Evolutionary conservation across 2,888 invertebrate species (phyloP).

Genomic region (Hecatera dysodea): DNA sequence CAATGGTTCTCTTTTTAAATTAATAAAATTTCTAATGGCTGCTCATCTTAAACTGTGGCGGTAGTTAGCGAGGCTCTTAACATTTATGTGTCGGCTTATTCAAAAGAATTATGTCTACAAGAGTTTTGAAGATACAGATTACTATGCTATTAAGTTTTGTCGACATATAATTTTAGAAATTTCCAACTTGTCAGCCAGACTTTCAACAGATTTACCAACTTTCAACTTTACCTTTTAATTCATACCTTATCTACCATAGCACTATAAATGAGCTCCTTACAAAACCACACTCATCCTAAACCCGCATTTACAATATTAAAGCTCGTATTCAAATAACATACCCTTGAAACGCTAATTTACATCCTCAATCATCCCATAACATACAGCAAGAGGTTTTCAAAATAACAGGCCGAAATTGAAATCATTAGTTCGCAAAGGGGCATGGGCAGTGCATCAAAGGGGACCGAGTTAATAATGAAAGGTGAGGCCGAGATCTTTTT

Average conservation of each 20-base stretch:
- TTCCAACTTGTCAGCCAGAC: not conserved
- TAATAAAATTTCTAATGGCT: constrained; percentile 82
- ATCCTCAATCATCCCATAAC: constrained; percentile 70
- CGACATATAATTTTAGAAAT: not conserved
- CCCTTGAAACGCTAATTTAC: constrained; percentile 67
- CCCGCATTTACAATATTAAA: constrained; percentile 55
- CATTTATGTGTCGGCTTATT: constrained; percentile 50
- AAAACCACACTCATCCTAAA: constrained; percentile 40
- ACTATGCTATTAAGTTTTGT: not conserved
- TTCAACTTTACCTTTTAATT: not conserved
- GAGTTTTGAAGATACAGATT: constrained; percentile 7
- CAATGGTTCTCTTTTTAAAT: constrained; percentile 79
- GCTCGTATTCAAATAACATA: constrained; percentile 53
- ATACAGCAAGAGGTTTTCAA: constrained; percentile 68
- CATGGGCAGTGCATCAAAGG: constrained; percentile 86
- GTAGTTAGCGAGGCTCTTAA: constrained; percentile 65
- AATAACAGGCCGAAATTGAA: constrained; percentile 82
- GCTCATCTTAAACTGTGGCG: constrained; percentile 68
- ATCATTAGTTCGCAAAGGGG: constrained; percentile 84
- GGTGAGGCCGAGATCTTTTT: constrained; percentile 86
- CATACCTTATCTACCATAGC: not conserved
- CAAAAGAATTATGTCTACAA: constrained; percentile 31
- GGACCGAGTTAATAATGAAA: constrained; percentile 86
- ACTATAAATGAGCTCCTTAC: constrained; percentile 15
- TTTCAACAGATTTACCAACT: not conserved